Base-by-base conservation (phyloP, 1,140 invertebrate species). In the Hestina assimilis region DNA sequence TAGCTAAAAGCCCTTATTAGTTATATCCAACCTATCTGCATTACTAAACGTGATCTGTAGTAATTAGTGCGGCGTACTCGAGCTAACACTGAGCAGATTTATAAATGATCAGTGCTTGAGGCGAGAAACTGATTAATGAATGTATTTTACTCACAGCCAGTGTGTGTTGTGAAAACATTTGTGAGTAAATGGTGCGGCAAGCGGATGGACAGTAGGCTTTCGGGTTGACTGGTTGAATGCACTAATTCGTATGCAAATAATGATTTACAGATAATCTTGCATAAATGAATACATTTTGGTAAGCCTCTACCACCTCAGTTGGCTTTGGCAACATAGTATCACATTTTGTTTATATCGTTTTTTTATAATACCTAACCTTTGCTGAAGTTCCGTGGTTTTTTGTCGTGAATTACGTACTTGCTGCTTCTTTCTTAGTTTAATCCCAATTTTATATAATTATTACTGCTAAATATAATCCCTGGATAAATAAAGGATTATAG, bases 231-330 rank as follows among this genome's bases (percentile, higher is more conserved):
- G 71, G 69, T 66, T 61, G 66, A 64, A 69, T 66, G 72, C 68
- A 59, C 66, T 78, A 72, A 78, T 71, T 72, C 69, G 63, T 65
- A 65, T 75, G 69, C 66, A 59, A 69, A 59, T 71, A 66, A 8
- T 17, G n/a, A 17, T 9, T 19, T 38, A 31, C 28, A 12, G 14
- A 33, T 33, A 7, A n/a, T n/a, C n/a, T n/a, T n/a, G n/a, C n/a
- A n/a, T n/a, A n/a, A n/a, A n/a, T n/a, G n/a, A n/a, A n/a, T n/a
- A n/a, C n/a, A n/a, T n/a, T n/a, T n/a, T n/a, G n/a, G n/a, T n/a
- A n/a, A n/a, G n/a, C n/a, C n/a, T n/a, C n/a, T n/a, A n/a, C n/a
- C n/a, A n/a, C n/a, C n/a, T n/a, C n/a, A n/a, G n/a, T n/a, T n/a
- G n/a, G n/a, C n/a, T n/a, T n/a, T n/a, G n/a, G n/a, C n/a, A n/a